Base-by-base conservation (phyloP, 1,140 invertebrate species). In the Drosophila punjabiensis region DNA sequence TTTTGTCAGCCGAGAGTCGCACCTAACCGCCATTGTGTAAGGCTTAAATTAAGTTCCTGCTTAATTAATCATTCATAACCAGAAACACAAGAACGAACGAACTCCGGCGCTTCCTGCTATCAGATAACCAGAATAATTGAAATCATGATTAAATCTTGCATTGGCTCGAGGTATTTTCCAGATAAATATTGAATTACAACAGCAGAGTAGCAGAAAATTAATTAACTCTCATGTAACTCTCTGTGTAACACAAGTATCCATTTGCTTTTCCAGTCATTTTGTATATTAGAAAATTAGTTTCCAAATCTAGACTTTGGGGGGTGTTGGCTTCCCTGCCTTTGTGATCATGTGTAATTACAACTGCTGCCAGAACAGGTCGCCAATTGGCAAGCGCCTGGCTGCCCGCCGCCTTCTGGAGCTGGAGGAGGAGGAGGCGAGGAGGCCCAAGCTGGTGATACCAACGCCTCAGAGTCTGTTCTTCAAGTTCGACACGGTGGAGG, bases 401-500 rank as follows among this genome's bases (percentile, higher is more conserved):
- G 35, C 74, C 18, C 41, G 63, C 6, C 64, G 62, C 5, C 47
- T 61, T 0, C 50, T 71, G 39, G 50, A 58, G 35, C 1, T 48
- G 24, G 24, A 61, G 32, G 65, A 64, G 14, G 62, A 60, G 55
- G 69, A 56, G 24, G 48, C 47, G 6, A 60, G 30, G 24, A 64
- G 45, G 14, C 62, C 67, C 1, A 39, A 79, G n/a, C 10, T 20
- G 4, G 52, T 76, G 6, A 39, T 89, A 3, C 11, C 32, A 1
- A 85, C 85, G 7, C 86, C 85, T 0, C 69, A 81, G 30, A 70
- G 60, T 11, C 13, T 55, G 13, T 28, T 90, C 4, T 79, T 62
- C 16, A 37, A 39, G 2, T 98, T 96, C 93, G 97, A 98, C 85
- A 94, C 95, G 10, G 93, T 98, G 9, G 90, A 96, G 62, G 94